Evolutionary conservation across 1,140 invertebrate species (phyloP).

Genomic region (Achroia grisella): DNA sequence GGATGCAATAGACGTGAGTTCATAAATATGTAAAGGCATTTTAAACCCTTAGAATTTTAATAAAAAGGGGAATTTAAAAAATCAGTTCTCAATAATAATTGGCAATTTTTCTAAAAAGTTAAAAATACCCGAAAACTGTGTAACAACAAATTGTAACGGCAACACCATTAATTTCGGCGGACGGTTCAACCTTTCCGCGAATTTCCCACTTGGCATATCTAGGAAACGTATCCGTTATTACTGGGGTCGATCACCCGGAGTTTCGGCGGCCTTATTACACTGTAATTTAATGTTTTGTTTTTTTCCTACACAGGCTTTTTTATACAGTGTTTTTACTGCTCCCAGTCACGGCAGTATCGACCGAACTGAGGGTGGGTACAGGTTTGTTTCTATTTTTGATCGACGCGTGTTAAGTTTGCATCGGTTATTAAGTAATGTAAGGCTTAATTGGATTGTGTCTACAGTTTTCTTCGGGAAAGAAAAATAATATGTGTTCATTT

Average conservation of each 20-base stretch:
- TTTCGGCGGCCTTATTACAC: constrained; percentile 56
- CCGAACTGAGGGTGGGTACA: constrained; percentile 12
- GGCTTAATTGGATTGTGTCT: too few species aligned
- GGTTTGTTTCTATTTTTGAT: constrained; percentile 20
- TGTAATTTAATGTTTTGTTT: constrained; percentile 62
- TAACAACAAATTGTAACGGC: too few species aligned
- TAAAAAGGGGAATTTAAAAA: too few species aligned
- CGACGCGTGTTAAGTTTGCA: background rate
- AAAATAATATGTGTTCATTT: too few species aligned
- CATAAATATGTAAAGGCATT: too few species aligned
- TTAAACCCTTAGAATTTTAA: too few species aligned
- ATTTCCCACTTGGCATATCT: constrained; percentile 48
- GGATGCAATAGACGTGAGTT: too few species aligned
- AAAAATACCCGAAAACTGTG: too few species aligned
- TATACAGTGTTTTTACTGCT: constrained; percentile 51
- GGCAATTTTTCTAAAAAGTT: too few species aligned
- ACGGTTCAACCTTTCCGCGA: constrained; percentile 22
- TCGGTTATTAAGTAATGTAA: too few species aligned
- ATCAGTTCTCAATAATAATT: too few species aligned
- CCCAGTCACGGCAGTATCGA: constrained; percentile 62
- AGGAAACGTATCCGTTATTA: constrained; percentile 27
- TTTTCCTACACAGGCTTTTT: constrained; percentile 44
- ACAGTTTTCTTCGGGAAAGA: too few species aligned
- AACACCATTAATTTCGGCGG: constrained; percentile 8
- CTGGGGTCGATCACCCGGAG: constrained; percentile 50